Evolutionary conservation across 2,888 invertebrate species (phyloP), one percentile per base, ranked within the genome.

Genomic region (Ischnus inquisitorius): DNA sequence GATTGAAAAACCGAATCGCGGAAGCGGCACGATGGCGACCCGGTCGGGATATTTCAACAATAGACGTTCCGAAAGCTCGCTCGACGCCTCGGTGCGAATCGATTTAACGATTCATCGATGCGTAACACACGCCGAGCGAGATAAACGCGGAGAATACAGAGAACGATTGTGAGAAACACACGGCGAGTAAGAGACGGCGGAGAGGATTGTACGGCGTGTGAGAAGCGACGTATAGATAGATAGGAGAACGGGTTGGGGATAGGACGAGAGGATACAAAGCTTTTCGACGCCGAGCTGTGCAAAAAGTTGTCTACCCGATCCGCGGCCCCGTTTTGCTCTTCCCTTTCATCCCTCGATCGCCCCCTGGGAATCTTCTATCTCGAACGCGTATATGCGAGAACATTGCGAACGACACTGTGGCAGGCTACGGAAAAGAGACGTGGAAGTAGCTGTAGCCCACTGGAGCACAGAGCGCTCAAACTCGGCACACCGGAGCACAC

Each of bases 251-350:
- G 34, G 19, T 65, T 5, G 62, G 19, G 74, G 65, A 46, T 54
- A 22, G 48, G 60, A 62, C 57, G 68, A 48, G 51, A 25, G 46
- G 48, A 62, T 79, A 75, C 71, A 71, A 83, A 83, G 83, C 79
- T 83, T 83, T 79, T 83, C 65, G 83, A 79, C 83, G 83, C 75
- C 75, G 69, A 19, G 64, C 65, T 28, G 57, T 69, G 71, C 64
- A 83, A 83, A 83, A 83, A 83, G 79, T 83, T 76, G 83, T 83
- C 83, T 79, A 79, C 79, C 75, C 75, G 69, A 64, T 54, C 60
- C 60, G 80, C 41, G 67, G 34, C 64, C 62, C 54, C 34, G 69
- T 65, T 76, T 81, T 71, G 64, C 62, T 60, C 46, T 25, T 51
- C 34, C 43, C 43, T 68, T 64, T 39, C 68, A 64, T 65, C 71